Evolutionary conservation across 2,797 vertebrate species (phyloP).

Genomic region (Leptoclinus maculatus): DNA sequence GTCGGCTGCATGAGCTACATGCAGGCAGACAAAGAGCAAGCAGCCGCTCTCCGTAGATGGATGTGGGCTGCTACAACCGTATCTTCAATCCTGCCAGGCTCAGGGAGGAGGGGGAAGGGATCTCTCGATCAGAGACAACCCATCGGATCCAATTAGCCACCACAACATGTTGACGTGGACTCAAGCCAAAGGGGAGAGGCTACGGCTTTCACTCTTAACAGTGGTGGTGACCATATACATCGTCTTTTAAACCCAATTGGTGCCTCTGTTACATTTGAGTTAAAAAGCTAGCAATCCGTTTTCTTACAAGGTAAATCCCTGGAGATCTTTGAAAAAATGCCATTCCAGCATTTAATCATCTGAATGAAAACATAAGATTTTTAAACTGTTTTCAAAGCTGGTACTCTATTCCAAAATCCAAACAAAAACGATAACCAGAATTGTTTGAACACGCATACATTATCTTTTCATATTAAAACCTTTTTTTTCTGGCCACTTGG

Average conservation of each 20-base stretch:
- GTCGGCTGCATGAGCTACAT: slow-evolving; percentile 46
- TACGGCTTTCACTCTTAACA: background rate
- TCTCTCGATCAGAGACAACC: slow-evolving; percentile 26
- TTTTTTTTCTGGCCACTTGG: background rate
- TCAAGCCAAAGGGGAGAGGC: slow-evolving; percentile 6
- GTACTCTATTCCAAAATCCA: too few species aligned
- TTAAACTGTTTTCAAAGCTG: background rate
- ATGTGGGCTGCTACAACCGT: slow-evolving; percentile 29
- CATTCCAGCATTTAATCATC: background rate
- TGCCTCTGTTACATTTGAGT: background rate
- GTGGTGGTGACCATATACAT: background rate
- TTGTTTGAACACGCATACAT: too few species aligned
- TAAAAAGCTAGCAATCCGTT: background rate
- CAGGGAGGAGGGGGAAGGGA: slow-evolving; percentile 45
- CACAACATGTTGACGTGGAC: slow-evolving; percentile 29
- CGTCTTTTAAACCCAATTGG: background rate
- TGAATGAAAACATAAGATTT: background rate
- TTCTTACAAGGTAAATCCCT: background rate
- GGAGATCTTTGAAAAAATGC: background rate
- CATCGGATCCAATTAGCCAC: slow-evolving; percentile 47
- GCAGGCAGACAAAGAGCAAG: slow-evolving; percentile 66
- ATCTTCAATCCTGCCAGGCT: slow-evolving; percentile 21
- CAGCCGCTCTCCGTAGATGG: slow-evolving; percentile 42
- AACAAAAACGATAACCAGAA: too few species aligned
- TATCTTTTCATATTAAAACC: background rate